Evolutionary conservation across 2,797 vertebrate species (phyloP).

Genomic region (Nasua narica): DNA sequence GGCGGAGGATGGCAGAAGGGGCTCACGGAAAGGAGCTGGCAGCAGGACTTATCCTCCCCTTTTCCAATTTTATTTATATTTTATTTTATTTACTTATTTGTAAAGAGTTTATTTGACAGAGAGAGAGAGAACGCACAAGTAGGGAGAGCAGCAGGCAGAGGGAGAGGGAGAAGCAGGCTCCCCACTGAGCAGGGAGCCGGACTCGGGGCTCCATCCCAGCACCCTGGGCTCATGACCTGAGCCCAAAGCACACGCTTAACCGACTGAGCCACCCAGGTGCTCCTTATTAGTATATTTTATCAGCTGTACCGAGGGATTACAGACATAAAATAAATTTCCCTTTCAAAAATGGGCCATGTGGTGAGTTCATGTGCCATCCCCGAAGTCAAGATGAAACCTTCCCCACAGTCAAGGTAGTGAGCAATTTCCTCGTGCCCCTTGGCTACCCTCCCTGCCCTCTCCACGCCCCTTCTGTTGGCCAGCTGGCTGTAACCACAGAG

Average conservation of each 20-base stretch:
- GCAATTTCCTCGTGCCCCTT: not conserved
- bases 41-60: too few species aligned
- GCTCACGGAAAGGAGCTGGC: not conserved
- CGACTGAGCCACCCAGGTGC: not conserved
- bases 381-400: not conserved
- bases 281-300: not conserved
- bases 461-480: not conserved
- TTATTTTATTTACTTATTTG: too few species aligned
- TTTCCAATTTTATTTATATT: not conserved
- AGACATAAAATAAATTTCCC: not conserved
- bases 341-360: not conserved
- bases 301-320: not conserved
- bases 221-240: not conserved
- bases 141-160: not conserved
- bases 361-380: not conserved
- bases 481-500: not conserved
- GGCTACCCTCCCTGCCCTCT: not conserved
- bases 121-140: not conserved
- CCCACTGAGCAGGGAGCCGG: not conserved
- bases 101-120: not conserved
- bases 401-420: not conserved
- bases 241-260: not conserved
- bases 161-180: not conserved
- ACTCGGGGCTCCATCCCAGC: too few species aligned
- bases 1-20: fast-evolving